Base-by-base conservation (phyloP, 2,797 vertebrate genomes). In the Malacoctenus gilli region DNA sequence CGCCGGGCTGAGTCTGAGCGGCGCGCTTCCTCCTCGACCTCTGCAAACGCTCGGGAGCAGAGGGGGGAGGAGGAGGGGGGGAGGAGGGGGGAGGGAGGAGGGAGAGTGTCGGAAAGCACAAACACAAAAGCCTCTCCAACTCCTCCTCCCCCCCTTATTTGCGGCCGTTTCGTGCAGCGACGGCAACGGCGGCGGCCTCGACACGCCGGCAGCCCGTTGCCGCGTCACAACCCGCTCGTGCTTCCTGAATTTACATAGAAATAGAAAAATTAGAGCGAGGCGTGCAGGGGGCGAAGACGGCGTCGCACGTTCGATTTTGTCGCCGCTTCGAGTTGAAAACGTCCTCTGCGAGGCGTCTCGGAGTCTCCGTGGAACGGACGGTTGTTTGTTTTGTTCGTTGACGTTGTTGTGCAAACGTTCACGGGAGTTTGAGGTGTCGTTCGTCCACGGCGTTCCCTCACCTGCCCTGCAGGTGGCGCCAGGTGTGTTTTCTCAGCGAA, bases 201-300 rank as follows among this genome's bases (percentile, higher is more conserved):
- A n/a, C n/a, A n/a, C n/a, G n/a, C n/a, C n/a, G n/a, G n/a, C n/a
- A n/a, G 20, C 23, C 51, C 50, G 16, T 40, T 19, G 15, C 46
- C 5, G 22, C 25, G 39, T 61, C 41, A 22, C 46, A 3, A n/a
- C n/a, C n/a, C n/a, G n/a, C n/a, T n/a, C n/a, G n/a, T n/a, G 10
- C 52, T 43, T 54, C 14, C 16, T 40, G 50, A 80, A 85, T 87
- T 87, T 78, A 66, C 80, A 87, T 79, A 83, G 77, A 84, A 86
- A 85, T 83, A 23, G 72, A n/a, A 78, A 83, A 79, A 77, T 72
- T 63, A 80, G 66, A 6, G 22, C 43, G 42, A 53, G 25, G 43
- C 28, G 10, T 25, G 36, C 34, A 53, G 49, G 57, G 14, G 23
- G 23, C 4, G 23, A 8, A 8, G 23, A 4, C 25, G 40, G 42